phyloP scores from a whole-genome alignment of 2,113 vertebrate genomes.

The Setophaga coronata region DNA sequence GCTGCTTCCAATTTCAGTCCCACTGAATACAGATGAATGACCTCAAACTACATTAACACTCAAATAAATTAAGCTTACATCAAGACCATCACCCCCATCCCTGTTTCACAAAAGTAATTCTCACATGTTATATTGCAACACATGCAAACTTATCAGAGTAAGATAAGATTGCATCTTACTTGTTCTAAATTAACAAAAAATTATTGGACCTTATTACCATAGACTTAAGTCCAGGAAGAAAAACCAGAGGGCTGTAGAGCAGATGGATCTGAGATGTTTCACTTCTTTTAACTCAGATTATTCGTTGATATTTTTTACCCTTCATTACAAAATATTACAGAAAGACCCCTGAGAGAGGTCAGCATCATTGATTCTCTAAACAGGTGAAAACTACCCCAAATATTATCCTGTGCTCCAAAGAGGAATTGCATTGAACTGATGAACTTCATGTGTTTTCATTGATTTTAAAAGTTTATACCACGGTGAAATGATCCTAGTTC shows the following conservation, averaged over 20 bases:
- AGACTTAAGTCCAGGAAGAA: neutral
- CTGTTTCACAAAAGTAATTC: neutral
- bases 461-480: neutral
- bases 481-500: neutral
- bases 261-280: neutral
- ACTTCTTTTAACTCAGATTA: neutral
- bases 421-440: neutral
- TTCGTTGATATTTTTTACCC: neutral
- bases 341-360: neutral
- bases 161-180: neutral
- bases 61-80: neutral
- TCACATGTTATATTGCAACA: neutral
- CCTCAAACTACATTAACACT: neutral
- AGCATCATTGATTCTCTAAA: neutral
- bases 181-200: neutral
- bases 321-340: neutral
- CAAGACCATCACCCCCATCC: neutral
- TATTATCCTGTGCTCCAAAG: neutral
- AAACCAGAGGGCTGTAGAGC: neutral
- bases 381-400: neutral
- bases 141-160: neutral
- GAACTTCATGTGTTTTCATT: neutral
- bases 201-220: neutral
- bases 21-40: neutral
- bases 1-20: neutral